Conservation (phyloP, 2,113 vertebrate genomes). For the Tachycineta bicolor region DNA sequence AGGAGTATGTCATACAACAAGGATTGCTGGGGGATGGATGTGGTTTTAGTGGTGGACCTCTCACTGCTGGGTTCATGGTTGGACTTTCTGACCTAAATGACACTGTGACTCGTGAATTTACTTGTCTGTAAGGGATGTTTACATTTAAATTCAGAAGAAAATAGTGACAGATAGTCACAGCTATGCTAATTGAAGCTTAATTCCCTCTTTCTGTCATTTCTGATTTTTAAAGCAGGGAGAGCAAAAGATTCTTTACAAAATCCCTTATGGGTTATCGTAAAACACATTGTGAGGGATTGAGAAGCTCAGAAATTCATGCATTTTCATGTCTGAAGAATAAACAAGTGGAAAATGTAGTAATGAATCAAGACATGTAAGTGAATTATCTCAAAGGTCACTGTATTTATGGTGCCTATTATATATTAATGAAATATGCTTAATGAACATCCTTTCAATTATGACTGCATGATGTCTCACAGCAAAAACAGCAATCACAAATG, state of each 20-base stretch:
- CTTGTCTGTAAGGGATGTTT: not conserved
- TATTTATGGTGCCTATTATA: not conserved
- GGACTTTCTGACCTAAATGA: not conserved
- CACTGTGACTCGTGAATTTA: not conserved
- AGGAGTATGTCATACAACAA: not conserved
- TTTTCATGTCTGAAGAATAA: not conserved
- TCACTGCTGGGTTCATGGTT: not conserved
- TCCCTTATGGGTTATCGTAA: not conserved
- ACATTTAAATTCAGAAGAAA: not conserved
- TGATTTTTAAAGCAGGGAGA: not conserved
- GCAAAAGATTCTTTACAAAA: not conserved
- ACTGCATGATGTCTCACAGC: not conserved
- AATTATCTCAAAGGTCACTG: conserved; percentile 34
- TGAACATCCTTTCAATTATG: not conserved
- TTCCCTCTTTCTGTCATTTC: not conserved
- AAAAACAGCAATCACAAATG: not conserved
- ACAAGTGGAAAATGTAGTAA: not conserved
- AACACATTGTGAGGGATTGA: not conserved
- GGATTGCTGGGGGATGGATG: not conserved
- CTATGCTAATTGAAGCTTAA: not conserved
- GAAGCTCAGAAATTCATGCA: not conserved
- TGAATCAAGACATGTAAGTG: not conserved
- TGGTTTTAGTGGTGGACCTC: not conserved
- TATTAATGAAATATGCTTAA: conserved; percentile 6
- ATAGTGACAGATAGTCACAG: not conserved